These are phyloP conservation scores for Calypte anna DNA, from an alignment of 2,113 vertebrate species.

Conservation along the genomic window DNA sequence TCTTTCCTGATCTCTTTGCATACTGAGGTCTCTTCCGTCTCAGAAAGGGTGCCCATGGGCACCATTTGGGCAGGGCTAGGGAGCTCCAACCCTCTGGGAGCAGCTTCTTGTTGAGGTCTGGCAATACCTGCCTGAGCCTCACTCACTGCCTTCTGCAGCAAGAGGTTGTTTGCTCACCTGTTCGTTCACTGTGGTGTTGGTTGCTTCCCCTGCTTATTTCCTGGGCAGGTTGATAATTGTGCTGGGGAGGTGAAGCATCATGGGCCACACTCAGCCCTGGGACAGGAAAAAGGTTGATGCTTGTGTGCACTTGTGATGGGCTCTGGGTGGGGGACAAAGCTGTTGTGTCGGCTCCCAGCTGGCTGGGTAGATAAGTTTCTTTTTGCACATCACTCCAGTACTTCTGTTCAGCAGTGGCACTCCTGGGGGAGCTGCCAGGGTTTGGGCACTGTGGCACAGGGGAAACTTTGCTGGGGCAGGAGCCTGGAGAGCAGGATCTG, in stretches of 20 bases:
- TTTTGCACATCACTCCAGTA: accelerated
- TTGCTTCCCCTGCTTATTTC: not conserved
- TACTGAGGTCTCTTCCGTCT: not conserved
- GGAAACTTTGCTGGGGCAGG: not conserved
- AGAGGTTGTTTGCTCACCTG: not conserved
- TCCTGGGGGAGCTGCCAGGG: not conserved
- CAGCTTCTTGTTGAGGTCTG: not conserved
- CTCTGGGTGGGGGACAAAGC: not conserved
- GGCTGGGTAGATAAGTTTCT: not conserved
- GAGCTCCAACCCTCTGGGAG: not conserved
- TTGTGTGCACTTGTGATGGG: accelerated
- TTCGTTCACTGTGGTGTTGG: not conserved
- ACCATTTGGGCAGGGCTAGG: not conserved
- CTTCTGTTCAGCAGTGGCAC: accelerated
- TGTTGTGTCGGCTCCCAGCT: accelerated
- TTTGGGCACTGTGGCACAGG: accelerated
- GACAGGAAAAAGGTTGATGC: not conserved
- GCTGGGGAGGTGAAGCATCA: accelerated
- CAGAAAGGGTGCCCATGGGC: not conserved
- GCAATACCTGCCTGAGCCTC: not conserved
- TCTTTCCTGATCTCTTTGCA: not conserved
- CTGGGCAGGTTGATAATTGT: not conserved
- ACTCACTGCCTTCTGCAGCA: not conserved
- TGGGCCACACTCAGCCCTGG: accelerated
- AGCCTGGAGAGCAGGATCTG: not conserved